These are phyloP conservation scores for Rhynchotus rufescens DNA, from an alignment of 2,797 vertebrate genomes.

Conservation along the genomic window DNA sequence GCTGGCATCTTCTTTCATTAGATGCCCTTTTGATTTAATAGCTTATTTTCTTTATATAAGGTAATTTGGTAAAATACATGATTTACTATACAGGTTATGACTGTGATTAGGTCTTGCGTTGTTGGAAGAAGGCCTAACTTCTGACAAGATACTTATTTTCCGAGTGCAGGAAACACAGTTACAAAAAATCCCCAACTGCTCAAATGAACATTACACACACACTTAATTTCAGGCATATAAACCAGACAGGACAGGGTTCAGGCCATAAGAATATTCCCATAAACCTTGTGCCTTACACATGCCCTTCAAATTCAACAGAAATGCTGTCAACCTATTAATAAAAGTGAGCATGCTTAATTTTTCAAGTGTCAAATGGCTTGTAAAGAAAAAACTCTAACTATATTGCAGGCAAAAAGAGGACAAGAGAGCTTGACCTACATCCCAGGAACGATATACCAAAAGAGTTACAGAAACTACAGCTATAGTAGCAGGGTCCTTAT, in stretches of 20 bases:
- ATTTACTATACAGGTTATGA: not conserved
- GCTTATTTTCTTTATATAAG: not conserved
- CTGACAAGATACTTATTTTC: fast-evolving
- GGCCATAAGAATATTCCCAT: not conserved
- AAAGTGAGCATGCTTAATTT: conserved; percentile 10
- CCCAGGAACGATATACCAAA: not conserved
- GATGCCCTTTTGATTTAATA: not conserved
- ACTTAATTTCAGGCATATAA: not conserved
- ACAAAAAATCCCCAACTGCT: fast-evolving
- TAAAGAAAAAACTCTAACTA: conserved; percentile 9
- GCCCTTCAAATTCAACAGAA: not conserved
- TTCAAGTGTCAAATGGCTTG: not conserved
- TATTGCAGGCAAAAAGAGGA: not conserved
- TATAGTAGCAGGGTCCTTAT: not conserved
- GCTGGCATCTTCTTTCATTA: not conserved
- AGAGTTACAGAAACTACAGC: not conserved
- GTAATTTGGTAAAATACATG: not conserved
- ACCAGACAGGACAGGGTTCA: not conserved
- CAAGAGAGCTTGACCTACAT: not conserved
- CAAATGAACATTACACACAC: not conserved
- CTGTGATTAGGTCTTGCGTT: not conserved
- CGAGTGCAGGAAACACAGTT: not conserved
- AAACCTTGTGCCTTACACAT: not conserved
- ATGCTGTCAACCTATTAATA: not conserved
- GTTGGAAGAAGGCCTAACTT: not conserved